Base-by-base conservation (phyloP, 1,140 invertebrate species). In the Drosophila erecta region DNA sequence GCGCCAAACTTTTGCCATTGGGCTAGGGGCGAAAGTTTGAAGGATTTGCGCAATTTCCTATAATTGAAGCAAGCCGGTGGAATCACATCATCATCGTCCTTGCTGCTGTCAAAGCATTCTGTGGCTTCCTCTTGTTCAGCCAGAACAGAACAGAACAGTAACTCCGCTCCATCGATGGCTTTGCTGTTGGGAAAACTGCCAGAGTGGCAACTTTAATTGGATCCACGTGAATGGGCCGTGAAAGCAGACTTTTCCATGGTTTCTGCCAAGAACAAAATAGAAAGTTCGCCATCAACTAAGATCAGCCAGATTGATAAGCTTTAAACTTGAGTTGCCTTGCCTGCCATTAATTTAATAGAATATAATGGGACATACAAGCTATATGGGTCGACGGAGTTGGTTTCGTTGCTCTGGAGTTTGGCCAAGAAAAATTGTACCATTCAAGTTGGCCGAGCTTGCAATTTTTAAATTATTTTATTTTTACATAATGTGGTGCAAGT, bases 21-120 rank as follows among this genome's bases (percentile, higher is more conserved):
- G 41, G 17, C 51, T 47, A 51, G 77, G 65, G 77, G 65, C 53
- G 60, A 80, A 85, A 86, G 55, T 87, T 81, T 77, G 62, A 76
- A 70, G 81, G 83, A 78, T 86, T 87, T 87, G 70, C 60, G 83
- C 83, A 81, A 78, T 87, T 86, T 76, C 57, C 74, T 79, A 86
- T 81, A 87, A 81, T 87, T 86, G 83, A 81, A 75, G 64, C 46
- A 15, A 17, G 47, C 47, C 47, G 54, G 27, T 12, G 47, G 50
- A 41, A 65, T 65, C 46, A 49, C 57, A 62, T 62, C 57, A 50
- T 49, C 56, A 38, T 38, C 37, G 14, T 38, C 37, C 33, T 67
- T 76, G 66, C 56, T 61, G 64, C 57, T 80, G 71, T 71, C 78
- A 80, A 66, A 81, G 78, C 71, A 55, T 51, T 81, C 60, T 59